Base-by-base conservation (phyloP, 2,888 invertebrate genomes). In the Drosophila fulvimacula region DNA sequence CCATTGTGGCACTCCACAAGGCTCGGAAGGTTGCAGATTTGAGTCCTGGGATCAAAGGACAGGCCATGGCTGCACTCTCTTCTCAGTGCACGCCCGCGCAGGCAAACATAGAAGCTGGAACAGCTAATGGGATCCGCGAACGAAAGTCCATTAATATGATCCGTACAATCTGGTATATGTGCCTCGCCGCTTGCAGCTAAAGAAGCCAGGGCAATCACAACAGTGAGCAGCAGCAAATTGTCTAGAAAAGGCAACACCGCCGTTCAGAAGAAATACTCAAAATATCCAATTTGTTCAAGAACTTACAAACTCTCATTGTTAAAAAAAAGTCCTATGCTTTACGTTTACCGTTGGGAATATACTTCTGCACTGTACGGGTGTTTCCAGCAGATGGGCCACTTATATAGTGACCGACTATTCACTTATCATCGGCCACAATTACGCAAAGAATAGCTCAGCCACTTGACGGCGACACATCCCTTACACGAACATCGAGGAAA, bases 301-400 rank as follows among this genome's bases (percentile, higher is more conserved):
- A 78, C 77, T 79, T 79, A 77, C 77, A 79, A 71, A 58, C 67
- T 75, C 57, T 79, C 77, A 77, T 77, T 59, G 32, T 79, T 57
- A 27, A n/a, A 52, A 36, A 36, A 42, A 64, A 57, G 62, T 75
- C 63, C 67, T 75, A 42, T n/a, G 27, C 39, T 61, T 63, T 39
- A 44, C 53, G 63, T 61, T 58, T 11, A 58, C 67, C 46, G 51
- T 62, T 56, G 21, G 38, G 61, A 70, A 53, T 52, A 62, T 19
- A 66, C 71, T 71, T 75, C 46, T 56, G 59, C 49, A 68, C 79
- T 77, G 77, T 79, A 53, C 59, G 19, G 27, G 9, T 11, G 39
- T 55, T 55, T 52, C 24, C 11, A 30, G 27, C 24, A 27, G 1
- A 0, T 17, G 19, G 34, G 24, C 7, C 4, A 46, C 76, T 77